These are phyloP conservation scores for Clarias fuscus DNA, from an alignment of 2,797 vertebrate species.

Conservation along the genomic window DNA sequence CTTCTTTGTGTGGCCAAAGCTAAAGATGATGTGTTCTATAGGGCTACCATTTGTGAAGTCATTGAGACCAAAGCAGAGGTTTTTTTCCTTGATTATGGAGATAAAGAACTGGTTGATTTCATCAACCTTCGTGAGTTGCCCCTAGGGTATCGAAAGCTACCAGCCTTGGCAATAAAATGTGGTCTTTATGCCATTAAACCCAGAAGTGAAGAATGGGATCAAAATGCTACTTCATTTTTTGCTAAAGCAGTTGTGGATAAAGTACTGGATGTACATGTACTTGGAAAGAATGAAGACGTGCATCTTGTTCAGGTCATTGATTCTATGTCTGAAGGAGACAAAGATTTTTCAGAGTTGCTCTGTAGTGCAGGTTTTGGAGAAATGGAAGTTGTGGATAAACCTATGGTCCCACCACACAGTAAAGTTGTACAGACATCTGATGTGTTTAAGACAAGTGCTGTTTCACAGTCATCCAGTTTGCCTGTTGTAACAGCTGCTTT, in stretches of 20 bases:
- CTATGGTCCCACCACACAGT: conserved; percentile 21
- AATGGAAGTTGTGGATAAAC: conserved; percentile 24
- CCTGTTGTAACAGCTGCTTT: conserved; percentile 55
- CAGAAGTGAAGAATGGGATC: conserved; percentile 76
- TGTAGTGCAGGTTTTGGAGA: conserved; percentile 73
- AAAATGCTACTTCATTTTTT: conserved; percentile 77
- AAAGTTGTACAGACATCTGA: conserved; percentile 10
- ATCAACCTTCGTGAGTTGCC: conserved; percentile 75
- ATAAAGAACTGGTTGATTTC: conserved; percentile 71
- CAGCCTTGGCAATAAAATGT: conserved; percentile 82
- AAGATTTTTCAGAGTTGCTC: conserved; percentile 77
- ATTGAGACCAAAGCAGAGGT: conserved; percentile 67
- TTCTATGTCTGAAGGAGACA: conserved; percentile 72
- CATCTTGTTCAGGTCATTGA: conserved; percentile 81
- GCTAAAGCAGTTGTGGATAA: conserved; percentile 79
- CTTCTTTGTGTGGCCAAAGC: conserved; percentile 83
- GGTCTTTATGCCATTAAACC: conserved; percentile 76
- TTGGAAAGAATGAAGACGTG: conserved; percentile 65
- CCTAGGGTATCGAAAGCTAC: conserved; percentile 75
- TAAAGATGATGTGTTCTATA: conserved; percentile 79
- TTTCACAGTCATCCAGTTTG: conserved; percentile 34
- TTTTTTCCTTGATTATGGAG: conserved; percentile 85
- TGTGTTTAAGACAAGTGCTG: conserved; percentile 13
- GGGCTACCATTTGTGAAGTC: conserved; percentile 76
- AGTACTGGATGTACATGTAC: conserved; percentile 73